Base-by-base conservation (phyloP, 2,888 invertebrate genomes). In the Lasioglossum oenotherae region DNA sequence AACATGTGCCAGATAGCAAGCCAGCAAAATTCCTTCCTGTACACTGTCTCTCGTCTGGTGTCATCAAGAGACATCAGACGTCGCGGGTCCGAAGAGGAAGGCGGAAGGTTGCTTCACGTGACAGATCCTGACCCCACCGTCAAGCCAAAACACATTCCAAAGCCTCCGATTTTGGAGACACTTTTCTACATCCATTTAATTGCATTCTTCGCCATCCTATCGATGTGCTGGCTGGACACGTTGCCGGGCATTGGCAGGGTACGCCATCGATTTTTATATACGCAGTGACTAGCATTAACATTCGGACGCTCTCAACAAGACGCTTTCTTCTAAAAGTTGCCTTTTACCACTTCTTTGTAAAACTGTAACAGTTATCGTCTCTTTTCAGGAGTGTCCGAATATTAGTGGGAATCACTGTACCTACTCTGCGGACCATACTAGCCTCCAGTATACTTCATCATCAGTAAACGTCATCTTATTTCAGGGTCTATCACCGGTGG, bases 201-300 rank as follows among this genome's bases (percentile, higher is more conserved):
- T 74, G 93, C 95, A 44, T 94, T 96, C 82, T 84, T 95, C n/a
- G 91, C 95, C 41, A 93, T 96, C 64, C 80, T 96, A 76, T 88
- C 93, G 4, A 93, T 96, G 74, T 95, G 96, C 82, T 96, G 96
- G 96, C 95, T 96, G 35, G 96, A 96, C 92, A 95, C 96, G 60
- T 93, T 96, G 85, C 96, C 96, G 16, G 95, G 95, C 76, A 93
- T 96, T 82, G 96, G 96, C 89, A 95, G 96, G 92, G 96, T 96
- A 93, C 94, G 93, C 19, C 35, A 67, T 67, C 16, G 64, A 57
- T 57, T 57, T n/a, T 64, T 31, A 31, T 16, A 31, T 0, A 16
- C 44, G 14, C 44, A 44, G 12, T 44, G 44, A 44, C 44, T 44
- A 44, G 12, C 44, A 14, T 4, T 14, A 44, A 14, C 44, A 14